Conservation (phyloP, 2,888 invertebrate genomes). For the Andricus curvator region DNA sequence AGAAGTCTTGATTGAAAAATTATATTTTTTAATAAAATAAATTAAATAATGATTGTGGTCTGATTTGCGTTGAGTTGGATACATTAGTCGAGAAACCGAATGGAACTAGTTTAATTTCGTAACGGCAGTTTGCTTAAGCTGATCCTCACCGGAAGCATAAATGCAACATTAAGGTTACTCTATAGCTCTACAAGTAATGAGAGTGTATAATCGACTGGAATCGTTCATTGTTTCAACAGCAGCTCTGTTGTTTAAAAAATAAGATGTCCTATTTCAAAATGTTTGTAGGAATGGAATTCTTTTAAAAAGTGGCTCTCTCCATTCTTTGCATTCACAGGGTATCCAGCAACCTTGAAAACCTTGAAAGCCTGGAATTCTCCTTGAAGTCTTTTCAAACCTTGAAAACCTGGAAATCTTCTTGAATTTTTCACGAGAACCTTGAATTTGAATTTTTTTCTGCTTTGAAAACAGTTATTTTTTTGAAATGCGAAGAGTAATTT, state of each 20-base stretch:
- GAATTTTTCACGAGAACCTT: no score
- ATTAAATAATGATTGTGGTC: conserved; percentile 25
- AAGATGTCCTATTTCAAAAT: background rate
- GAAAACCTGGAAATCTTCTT: no score
- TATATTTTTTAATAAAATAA: background rate
- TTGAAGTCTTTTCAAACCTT: no score
- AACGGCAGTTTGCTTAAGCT: conserved; percentile 12
- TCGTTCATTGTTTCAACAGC: background rate
- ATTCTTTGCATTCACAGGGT: background rate
- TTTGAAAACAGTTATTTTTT: no score
- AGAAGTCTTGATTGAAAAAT: background rate
- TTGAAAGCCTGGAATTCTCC: no score
- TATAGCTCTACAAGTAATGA: conserved; percentile 2
- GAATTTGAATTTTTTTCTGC: no score
- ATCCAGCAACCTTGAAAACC: no score
- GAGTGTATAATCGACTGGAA: background rate
- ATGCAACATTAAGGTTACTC: conserved; percentile 9
- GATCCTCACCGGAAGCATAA: conserved; percentile 23
- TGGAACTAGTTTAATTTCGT: conserved; percentile 13
- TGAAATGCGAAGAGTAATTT: no score
- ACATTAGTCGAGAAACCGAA: conserved; percentile 14
- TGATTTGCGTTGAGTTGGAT: conserved; percentile 10
- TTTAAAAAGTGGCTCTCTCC: background rate
- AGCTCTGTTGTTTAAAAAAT: background rate
- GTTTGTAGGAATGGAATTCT: background rate